Evolutionary conservation across 2,888 invertebrate species (phyloP), one percentile per base, ranked within the genome.

Genomic region (Oscheius sp.): DNA sequence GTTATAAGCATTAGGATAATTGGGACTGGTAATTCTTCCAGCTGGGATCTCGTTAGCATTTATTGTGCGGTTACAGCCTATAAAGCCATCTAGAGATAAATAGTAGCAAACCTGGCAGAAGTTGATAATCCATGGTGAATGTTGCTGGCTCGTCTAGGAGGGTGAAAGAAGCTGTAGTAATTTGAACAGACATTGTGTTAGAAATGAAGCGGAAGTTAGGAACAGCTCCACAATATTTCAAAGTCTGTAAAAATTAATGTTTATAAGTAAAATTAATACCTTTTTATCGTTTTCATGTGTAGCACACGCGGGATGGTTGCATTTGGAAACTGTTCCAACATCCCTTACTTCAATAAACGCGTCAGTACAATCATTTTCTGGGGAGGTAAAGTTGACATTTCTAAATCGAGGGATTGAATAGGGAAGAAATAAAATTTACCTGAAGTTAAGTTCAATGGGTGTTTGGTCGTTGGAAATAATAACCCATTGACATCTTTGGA

Each of bases 41-140:
- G 76, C 71, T 37, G 65, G 53, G 23, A 70, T 57, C 10, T 57
- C 61, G 5, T 66, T 72, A 12, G 69, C 72, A 39, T 78, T 71
- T 15, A 85, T 78, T 1, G 83, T 84, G 27, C 85, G 75, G 66
- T 86, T 86, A 69, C 85, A 85, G n/a, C 70, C 84, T 84, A 71
- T 17, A 20, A 33, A 58, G 3, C 12, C 2, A 5, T 25, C 31
- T 8, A 27, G 15, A n/a, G 12, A 29, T 12, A 29, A 27, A 5
- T 12, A 29, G 2, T 27, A 3, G 15, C 2, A 1, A 42, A 61
- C 61, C 63, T 29, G 63, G 45, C 42, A 81, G 57, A 0, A 76
- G 29, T n/a, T 65, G 50, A 42, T 78, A 76, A 23, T 64, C 65
- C 33, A 81, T 23, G 29, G 23, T 37, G 70, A 82, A 79, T 3